A percentile compares a stretch with the other conserved stretches of the same genome.
These are phyloP conservation scores for Temnothorax rugatulus DNA, from an alignment of 2,888 invertebrate genomes.

Conservation along the genomic window DNA sequence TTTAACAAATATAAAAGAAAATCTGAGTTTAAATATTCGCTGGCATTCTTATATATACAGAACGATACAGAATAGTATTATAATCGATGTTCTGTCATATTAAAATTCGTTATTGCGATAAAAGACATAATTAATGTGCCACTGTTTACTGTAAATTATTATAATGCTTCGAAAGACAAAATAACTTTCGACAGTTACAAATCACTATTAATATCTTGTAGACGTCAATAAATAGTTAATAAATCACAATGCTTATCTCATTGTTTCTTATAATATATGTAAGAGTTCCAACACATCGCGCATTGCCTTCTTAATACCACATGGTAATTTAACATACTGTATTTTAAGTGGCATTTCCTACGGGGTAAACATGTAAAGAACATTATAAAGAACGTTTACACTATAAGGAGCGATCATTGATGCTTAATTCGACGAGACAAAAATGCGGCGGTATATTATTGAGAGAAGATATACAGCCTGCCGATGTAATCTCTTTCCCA, in stretches of 20 bases:
- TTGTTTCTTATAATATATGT: conserved; percentile 23
- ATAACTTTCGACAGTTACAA: conserved; percentile 28
- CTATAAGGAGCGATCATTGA: conserved; percentile 14
- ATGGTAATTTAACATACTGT: conserved; percentile 1
- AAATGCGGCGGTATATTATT: conserved; percentile 52
- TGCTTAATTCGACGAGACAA: conserved; percentile 51
- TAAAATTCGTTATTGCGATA: neutral
- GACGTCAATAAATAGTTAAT: neutral
- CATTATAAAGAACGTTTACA: conserved; percentile 50
- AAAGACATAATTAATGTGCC: conserved; percentile 3
- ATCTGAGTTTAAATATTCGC: neutral
- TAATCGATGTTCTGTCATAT: neutral
- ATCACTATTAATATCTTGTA: neutral
- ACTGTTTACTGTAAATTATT: neutral
- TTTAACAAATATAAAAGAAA: neutral
- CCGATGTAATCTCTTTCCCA: conserved; percentile 61
- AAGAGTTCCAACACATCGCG: neutral
- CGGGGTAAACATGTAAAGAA: conserved; percentile 55
- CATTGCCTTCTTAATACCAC: neutral
- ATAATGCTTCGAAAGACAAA: conserved; percentile 7
- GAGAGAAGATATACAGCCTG: conserved; percentile 59
- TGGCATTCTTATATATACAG: neutral
- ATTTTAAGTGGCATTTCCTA: conserved; percentile 67
- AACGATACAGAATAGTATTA: neutral
- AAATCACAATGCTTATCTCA: conserved; percentile 9